Conservation (phyloP, 1,140 invertebrate genomes). For the Microvelia longipes region DNA sequence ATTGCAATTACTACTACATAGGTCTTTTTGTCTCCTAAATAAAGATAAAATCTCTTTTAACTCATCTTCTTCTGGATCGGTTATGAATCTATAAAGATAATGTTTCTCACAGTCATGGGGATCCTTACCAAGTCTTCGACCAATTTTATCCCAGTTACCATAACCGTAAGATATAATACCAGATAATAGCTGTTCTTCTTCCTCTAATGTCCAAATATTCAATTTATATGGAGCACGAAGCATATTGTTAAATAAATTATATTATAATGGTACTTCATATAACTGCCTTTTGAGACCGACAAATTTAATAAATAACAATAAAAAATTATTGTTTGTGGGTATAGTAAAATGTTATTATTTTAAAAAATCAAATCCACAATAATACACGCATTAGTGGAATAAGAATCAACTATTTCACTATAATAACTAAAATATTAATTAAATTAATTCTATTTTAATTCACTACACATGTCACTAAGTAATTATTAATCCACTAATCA, state of each 20-base stretch:
- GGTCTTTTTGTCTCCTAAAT: not conserved
- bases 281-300: not conserved
- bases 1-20: slow-evolving; percentile 9
- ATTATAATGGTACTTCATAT: not conserved
- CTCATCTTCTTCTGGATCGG: not conserved
- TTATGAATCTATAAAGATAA: slow-evolving; percentile 3
- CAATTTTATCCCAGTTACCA: slow-evolving; percentile 6
- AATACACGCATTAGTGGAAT: not conserved
- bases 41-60: not conserved
- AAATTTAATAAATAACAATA: not conserved
- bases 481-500: too few species aligned
- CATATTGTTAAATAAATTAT: not conserved
- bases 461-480: too few species aligned
- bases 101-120: slow-evolving; percentile 3
- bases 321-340: not conserved
- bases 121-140: not conserved
- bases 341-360: not conserved
- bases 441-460: too few species aligned
- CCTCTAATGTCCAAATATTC: not conserved
- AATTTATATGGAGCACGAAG: not conserved
- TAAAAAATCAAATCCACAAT: not conserved
- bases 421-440: too few species aligned
- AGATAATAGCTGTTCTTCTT: slow-evolving; percentile 5
- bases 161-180: not conserved
- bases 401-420: too few species aligned